A percentile compares a stretch with the other conserved stretches of the same genome.
phyloP scores from a whole-genome alignment of 2,797 vertebrate species.

The Phoeniculus purpureus region DNA sequence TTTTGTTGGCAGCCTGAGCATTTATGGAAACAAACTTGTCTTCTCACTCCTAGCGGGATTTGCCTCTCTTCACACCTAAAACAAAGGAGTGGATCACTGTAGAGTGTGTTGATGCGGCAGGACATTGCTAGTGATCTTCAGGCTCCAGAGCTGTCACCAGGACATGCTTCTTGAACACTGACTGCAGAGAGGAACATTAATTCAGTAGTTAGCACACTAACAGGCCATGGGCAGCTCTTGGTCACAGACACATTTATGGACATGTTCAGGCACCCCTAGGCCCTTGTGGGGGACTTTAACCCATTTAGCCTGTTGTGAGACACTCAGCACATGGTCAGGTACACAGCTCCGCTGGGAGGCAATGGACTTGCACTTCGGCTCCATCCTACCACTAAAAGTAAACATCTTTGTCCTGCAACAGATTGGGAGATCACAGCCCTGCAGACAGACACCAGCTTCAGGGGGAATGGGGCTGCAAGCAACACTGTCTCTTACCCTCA shows the following conservation, averaged over 20 bases:
- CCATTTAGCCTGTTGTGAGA: neutral
- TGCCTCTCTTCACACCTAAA: neutral
- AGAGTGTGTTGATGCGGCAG: neutral
- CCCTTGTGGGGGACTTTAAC: accelerated
- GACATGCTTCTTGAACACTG: accelerated
- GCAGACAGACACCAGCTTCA: neutral
- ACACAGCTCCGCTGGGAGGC: neutral
- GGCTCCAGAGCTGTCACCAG: neutral
- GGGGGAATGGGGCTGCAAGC: neutral
- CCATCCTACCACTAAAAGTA: neutral
- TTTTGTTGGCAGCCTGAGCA: neutral
- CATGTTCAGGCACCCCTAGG: accelerated
- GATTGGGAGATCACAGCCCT: accelerated
- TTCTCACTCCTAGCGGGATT: neutral
- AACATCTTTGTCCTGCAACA: neutral
- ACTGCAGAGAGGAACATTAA: neutral
- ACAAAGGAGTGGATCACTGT: neutral
- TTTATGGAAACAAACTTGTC: neutral
- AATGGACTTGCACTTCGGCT: neutral
- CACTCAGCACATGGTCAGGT: neutral
- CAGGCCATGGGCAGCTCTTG: neutral
- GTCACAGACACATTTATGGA: accelerated
- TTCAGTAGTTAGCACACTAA: neutral
- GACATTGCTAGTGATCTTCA: neutral
- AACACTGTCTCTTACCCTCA: neutral